Evolutionary conservation across 2,888 invertebrate genomes (phyloP), one percentile per base, ranked within the genome.

Genomic region (Brenthis hecate): DNA sequence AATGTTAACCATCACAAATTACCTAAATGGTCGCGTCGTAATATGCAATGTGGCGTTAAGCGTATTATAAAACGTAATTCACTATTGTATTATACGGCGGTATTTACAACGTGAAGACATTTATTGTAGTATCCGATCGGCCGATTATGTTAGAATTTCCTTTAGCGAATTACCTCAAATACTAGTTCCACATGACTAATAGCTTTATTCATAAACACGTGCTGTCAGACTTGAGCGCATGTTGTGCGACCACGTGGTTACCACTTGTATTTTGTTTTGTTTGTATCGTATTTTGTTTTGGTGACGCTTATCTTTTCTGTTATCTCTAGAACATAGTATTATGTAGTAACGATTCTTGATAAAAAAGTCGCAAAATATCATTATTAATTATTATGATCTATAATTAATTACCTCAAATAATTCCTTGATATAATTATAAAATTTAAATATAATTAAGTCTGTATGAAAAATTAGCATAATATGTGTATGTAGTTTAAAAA

Each of bases 161-260:
- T 62, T 53, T 32, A 23, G 13, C 47, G 8, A 13, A n/a, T 58
- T 50, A 55, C 54, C 50, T n/a, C 28, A 28, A 51, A 65, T 65
- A 65, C 63, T 48, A n/a, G 56, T 47, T 64, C 50, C 32, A 55
- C 43, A 67, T 65, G 65, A 62, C 62, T 62, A 62, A 56, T 53
- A 68, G 53, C 28, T 56, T 36, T 57, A 32, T 53, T 66, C 63
- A 56, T 54, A 48, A 65, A 61, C 70, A 70, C 68, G 71, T 71
- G 70, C 48, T 61, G 65, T 23, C 62, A 54, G 51, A 16, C 51
- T 8, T 16, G 36, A 55, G 57, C 65, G 68, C 65, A 61, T 65
- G 63, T 51, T 32, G 62, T 23, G 23, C 32, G n/a, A 65, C 71
- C 68, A 68, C 71, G 71, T 71, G 71, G 68, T 65, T 51, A 48